These are phyloP conservation scores for Burhinus bistriatus DNA, from an alignment of 2,113 vertebrate species.

Conservation along the genomic window DNA sequence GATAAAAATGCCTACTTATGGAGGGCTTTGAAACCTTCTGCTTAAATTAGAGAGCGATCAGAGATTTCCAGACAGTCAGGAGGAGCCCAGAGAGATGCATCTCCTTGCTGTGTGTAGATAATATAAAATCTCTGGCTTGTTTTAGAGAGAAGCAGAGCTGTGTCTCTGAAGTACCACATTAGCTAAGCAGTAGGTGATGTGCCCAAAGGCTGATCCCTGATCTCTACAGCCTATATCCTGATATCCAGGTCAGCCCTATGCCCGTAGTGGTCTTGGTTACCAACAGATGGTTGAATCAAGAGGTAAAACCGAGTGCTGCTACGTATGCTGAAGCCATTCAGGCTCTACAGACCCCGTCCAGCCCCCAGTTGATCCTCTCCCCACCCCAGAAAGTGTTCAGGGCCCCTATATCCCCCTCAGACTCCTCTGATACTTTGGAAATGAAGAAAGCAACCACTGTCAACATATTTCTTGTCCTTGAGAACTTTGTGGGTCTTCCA, in stretches of 20 bases:
- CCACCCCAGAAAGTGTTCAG: not conserved
- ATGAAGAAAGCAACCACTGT: not conserved
- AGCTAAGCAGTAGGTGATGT: not conserved
- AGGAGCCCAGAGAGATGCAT: not conserved
- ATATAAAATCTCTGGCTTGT: not conserved
- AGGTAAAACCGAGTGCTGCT: not conserved
- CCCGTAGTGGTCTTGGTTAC: not conserved
- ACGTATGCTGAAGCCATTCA: not conserved
- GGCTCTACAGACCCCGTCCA: not conserved
- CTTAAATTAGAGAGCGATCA: not conserved
- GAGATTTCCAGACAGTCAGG: not conserved
- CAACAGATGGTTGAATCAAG: not conserved
- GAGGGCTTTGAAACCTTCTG: not conserved
- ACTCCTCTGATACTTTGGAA: not conserved
- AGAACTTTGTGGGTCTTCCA: not conserved
- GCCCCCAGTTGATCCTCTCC: not conserved
- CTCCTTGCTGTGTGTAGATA: not conserved
- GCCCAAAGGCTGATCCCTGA: not conserved
- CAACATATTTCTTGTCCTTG: not conserved
- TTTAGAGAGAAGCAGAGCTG: not conserved
- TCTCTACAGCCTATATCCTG: not conserved
- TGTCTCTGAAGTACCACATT: not conserved
- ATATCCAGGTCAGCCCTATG: not conserved
- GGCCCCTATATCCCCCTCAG: not conserved
- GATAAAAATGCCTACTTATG: not conserved